Conservation (phyloP, 1,140 invertebrate species). For the Papilio polytes region DNA sequence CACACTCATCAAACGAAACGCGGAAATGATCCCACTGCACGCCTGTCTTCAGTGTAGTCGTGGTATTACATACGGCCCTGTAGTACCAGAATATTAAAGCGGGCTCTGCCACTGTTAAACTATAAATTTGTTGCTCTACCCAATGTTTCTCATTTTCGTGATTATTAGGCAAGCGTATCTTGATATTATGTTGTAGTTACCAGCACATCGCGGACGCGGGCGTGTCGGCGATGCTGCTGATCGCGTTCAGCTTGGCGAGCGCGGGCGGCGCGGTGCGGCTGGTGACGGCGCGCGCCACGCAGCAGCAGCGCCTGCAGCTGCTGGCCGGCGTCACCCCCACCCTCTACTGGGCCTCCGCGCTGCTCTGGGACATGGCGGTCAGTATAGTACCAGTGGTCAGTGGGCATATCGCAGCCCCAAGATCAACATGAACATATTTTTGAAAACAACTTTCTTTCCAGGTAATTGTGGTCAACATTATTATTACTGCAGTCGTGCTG, state of each 20-base stretch:
- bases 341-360: constrained; percentile 85
- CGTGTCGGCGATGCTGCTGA: constrained; percentile 85
- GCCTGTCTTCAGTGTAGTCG: no score
- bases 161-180: not conserved
- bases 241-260: constrained; percentile 86
- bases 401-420: no score
- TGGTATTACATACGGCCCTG: no score
- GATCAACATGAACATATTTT: no score
- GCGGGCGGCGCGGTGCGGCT: constrained; percentile 85
- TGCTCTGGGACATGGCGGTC: constrained; percentile 86
- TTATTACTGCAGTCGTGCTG: constrained; percentile 84
- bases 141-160: not conserved
- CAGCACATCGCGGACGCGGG: constrained; percentile 88
- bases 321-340: constrained; percentile 85
- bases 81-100: no score
- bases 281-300: constrained; percentile 84
- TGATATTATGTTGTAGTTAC: constrained; percentile 70
- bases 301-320: constrained; percentile 87
- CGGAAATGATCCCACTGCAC: no score
- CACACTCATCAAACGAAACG: no score
- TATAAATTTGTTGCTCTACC: not conserved
- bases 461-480: constrained; percentile 82
- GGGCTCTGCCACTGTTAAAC: no score
- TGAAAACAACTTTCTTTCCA: constrained; percentile 47
- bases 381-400: constrained; percentile 44